Conservation (phyloP, 2,797 vertebrate species). For the Platalea minor region DNA sequence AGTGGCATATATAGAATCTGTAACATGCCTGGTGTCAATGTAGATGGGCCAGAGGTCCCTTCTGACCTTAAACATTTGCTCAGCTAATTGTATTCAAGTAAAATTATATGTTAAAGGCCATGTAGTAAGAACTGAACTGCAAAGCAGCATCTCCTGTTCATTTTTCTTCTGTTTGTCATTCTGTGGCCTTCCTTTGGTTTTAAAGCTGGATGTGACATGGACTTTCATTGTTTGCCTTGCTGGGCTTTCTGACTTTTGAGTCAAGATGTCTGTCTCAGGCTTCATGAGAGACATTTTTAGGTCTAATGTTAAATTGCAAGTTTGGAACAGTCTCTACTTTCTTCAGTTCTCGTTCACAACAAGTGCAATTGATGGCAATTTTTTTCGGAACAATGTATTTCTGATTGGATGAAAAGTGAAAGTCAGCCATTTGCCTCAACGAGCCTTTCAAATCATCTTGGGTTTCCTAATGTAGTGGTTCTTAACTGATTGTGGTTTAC, state of each 20-base stretch:
- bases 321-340: background rate
- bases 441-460: background rate
- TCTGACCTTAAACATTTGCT: background rate
- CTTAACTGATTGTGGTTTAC: background rate
- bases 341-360: background rate
- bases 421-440: background rate
- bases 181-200: background rate
- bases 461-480: background rate
- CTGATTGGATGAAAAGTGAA: constrained; percentile 1
- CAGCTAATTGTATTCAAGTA: background rate
- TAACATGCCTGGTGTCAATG: background rate
- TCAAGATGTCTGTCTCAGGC: background rate
- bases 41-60: background rate
- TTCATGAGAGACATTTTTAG: background rate
- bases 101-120: background rate
- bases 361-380: background rate
- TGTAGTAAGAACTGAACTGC: background rate
- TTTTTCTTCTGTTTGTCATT: background rate
- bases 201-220: background rate
- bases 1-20: background rate
- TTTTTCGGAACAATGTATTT: constrained; percentile 35
- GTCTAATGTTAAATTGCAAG: background rate
- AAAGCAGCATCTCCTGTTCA: background rate
- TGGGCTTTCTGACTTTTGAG: background rate
- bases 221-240: background rate